Evolutionary conservation across 1,140 invertebrate genomes (phyloP), one percentile per base, ranked within the genome.

Genomic region (Coelopa frigida): DNA sequence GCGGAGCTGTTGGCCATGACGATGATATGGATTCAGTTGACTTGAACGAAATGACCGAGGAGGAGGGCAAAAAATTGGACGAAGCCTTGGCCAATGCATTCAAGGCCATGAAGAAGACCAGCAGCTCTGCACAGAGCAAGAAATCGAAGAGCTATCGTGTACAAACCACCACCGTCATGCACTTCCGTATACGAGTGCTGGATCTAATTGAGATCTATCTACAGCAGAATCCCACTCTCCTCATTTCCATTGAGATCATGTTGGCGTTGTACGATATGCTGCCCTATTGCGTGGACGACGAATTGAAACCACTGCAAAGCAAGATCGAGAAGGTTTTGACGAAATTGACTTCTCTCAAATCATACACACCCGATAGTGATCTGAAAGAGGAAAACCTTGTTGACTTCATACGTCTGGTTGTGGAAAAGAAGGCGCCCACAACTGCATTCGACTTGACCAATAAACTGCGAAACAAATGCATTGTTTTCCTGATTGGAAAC

Each of bases 161-260:
- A 59, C 72, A 78, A 43, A 79, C 80, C 37, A 78, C 81, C 57
- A 64, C 75, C 2, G 61, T 85, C 3, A 83, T 78, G 27, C 81
- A 85, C 58, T 85, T 85, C 49, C 72, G 83, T 46, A 77, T 80
- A 15, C 72, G 82, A 51, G 81, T 80, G 20, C 71, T 85, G 36
- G 83, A 85, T 73, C 71, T 87, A 12, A 64, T 85, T 12, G 79
- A 84, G 49, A 81, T 78, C 47, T 85, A 84, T 61, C 56, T 84
- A 31, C 80, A 84, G 47, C 79, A 78, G 41, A 73, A 75, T 33
- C 80, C 82, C 5, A 72, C 77, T 2, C 78, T 86, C 77, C 71
- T 77, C 29, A 67, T 82, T 14, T 74, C 75, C 26, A 57, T 85
- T n/a, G 78, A 79, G 47, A 80, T 84, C 70, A 75, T 85, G 31